Evolutionary conservation across 53 echinoderm and acorn worm species (phyloP).

Genomic region (Luidia sarsii): DNA sequence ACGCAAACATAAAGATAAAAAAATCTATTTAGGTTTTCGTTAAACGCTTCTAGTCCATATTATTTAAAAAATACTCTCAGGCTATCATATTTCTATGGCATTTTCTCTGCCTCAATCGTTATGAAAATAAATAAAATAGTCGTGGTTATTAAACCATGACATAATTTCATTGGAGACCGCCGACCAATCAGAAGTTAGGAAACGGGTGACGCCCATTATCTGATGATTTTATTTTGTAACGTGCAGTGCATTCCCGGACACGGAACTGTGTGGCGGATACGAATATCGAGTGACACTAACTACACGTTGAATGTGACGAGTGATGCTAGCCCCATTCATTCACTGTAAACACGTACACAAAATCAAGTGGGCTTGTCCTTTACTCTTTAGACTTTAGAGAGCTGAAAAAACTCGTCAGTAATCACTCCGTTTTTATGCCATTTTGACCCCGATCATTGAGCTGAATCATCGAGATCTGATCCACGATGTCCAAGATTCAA

Average conservation of each 20-base stretch:
- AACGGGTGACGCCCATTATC: conserved; percentile 29
- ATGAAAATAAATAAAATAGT: too few species aligned
- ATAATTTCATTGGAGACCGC: too few species aligned
- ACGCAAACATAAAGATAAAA: too few species aligned
- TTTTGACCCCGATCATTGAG: neutral
- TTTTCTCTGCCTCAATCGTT: too few species aligned
- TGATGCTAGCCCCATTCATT: neutral
- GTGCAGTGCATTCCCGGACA: neutral
- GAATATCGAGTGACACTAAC: neutral
- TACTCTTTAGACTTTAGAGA: too few species aligned
- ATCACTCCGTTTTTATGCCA: neutral
- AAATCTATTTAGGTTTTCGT: too few species aligned
- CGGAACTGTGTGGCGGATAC: neutral
- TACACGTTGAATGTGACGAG: neutral
- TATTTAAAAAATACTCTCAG: too few species aligned
- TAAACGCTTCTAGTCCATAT: too few species aligned
- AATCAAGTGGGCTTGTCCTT: too few species aligned
- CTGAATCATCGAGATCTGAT: neutral
- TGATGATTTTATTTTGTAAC: neutral
- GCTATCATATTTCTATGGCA: too few species aligned
- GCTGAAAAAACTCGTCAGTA: too few species aligned
- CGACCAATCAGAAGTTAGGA: conserved; percentile 17
- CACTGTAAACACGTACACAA: neutral
- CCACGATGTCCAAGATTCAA: conserved; percentile 50
- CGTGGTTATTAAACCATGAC: too few species aligned